Base-by-base conservation (phyloP, 2,113 vertebrate genomes). In the Salvelinus alpinus region DNA sequence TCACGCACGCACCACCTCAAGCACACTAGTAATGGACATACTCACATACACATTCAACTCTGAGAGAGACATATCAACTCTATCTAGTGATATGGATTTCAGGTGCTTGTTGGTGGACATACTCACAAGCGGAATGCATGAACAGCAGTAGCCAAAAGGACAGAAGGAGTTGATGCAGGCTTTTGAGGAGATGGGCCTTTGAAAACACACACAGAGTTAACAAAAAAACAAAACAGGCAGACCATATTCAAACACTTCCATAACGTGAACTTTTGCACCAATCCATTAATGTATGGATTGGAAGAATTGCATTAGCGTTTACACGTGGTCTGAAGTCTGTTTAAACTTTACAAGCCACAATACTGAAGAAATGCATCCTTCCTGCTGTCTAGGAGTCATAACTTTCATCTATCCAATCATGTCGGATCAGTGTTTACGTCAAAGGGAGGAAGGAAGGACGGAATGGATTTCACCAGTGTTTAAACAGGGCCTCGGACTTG, bases 71-170 rank as follows among this genome's bases (percentile, higher is more conserved):
- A 57, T 18, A 20, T 44, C 38, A 44, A 44, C 38, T 44, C 9
- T 11, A 44, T 44, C 38, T 44, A 44, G 38, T 44, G 38, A 11
- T 44, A 44, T 12, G 38, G 38, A 44, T 44, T 44, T 44, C 38
- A 11, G 38, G 38, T 44, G 9, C 38, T 44, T 11, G 38, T 44
- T 44, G 2, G 38, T 44, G 38, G 27, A 11, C 38, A 54, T 80
- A 95, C 95, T 95, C 88, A 96, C 95, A 91, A 95, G 66, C 88
- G 88, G 48, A 95, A 96, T 0, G 94, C 93, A 0, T 94, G 92
- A 20, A 95, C 95, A 0, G 91, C 95, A 0, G 93, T 91, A 66
- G 94, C 95, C 66, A 89, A 22, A 18, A 96, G 25, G 3, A 95
- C 90, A 0, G 85, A 74, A 0, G 92, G 91, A 69, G 88, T 69